These are phyloP conservation scores for Aphaenogaster floridana DNA, from an alignment of 1,140 invertebrate genomes.

Conservation along the genomic window DNA sequence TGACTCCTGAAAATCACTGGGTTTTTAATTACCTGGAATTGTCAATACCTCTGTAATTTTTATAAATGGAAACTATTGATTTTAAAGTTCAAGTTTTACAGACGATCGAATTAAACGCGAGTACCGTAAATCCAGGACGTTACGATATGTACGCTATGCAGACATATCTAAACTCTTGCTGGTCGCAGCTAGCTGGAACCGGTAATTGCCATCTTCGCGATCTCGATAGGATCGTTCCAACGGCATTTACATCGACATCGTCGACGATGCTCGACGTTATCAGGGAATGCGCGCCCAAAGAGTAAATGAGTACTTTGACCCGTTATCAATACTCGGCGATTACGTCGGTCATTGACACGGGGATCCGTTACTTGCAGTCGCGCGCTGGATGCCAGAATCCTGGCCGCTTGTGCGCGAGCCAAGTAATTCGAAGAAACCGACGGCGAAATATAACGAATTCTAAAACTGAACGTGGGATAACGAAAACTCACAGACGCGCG, in stretches of 20 bases:
- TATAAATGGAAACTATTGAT: background rate
- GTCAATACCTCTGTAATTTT: background rate
- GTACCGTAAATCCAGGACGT: background rate
- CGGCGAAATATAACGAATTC: background rate
- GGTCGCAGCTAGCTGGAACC: background rate
- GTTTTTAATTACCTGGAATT: background rate
- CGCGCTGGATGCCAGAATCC: constrained; percentile 3
- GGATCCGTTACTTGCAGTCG: constrained; percentile 15
- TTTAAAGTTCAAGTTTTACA: background rate
- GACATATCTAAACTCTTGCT: background rate
- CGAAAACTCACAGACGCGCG: background rate
- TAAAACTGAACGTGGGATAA: background rate
- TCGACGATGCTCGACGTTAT: background rate
- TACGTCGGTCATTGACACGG: constrained; percentile 50
- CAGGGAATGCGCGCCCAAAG: background rate
- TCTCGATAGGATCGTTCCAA: background rate
- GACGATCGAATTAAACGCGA: background rate
- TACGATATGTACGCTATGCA: background rate
- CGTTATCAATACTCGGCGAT: constrained; percentile 51
- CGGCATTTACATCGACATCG: constrained; percentile 10
- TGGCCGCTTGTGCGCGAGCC: background rate
- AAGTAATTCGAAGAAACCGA: background rate
- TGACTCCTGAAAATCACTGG: background rate
- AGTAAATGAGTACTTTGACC: constrained; percentile 39
- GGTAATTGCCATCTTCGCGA: background rate